Evolutionary conservation across 2,888 invertebrate genomes (phyloP).

Genomic region (Hymenopus coronatus): DNA sequence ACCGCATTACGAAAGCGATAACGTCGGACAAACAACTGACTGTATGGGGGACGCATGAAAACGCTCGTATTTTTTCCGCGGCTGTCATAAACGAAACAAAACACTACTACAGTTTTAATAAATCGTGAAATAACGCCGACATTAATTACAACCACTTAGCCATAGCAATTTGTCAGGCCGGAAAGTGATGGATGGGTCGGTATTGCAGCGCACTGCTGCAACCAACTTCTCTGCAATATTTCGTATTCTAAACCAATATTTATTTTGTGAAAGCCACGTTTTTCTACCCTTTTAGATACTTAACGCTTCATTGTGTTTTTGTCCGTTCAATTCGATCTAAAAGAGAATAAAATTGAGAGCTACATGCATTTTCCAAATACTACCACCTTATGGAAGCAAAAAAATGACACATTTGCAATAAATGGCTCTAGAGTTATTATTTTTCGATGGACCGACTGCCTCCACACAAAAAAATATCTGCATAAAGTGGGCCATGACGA

Average conservation of each 20-base stretch:
- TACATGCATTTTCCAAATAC: not conserved
- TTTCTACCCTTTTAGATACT: not conserved
- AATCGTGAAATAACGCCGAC: not conserved
- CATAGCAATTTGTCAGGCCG: not conserved
- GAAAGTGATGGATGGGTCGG: not conserved
- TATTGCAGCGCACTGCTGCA: not conserved
- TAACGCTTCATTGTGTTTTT: not conserved
- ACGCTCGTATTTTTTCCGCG: not conserved
- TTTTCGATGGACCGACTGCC: not conserved
- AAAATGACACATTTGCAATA: not conserved
- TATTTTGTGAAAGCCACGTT: not conserved
- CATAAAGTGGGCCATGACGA: not conserved
- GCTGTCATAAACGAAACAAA: not conserved
- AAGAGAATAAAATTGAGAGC: not conserved
- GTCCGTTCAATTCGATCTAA: not conserved
- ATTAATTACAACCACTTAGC: not conserved
- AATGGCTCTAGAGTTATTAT: not conserved
- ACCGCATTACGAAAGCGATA: too few species aligned
- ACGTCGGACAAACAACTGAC: not conserved
- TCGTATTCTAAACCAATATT: not conserved
- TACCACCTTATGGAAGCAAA: not conserved
- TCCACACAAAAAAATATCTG: not conserved
- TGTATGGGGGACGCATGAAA: not conserved
- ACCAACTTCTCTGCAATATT: not conserved
- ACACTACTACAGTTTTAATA: not conserved